These are phyloP conservation scores for Coptotermes formosanus DNA, from an alignment of 1,140 invertebrate genomes.

Conservation along the genomic window DNA sequence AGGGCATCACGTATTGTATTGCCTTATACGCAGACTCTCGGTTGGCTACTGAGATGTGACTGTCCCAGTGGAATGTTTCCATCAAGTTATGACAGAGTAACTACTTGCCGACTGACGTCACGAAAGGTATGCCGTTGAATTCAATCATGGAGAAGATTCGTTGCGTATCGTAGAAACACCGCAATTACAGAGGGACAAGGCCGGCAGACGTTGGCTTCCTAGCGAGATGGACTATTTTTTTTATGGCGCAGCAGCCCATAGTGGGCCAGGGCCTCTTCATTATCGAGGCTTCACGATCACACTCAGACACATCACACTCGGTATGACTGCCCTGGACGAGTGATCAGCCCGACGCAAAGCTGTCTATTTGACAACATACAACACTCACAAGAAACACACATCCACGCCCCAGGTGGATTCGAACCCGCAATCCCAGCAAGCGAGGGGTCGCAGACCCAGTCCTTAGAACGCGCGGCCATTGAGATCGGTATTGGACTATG, in stretches of 20 bases:
- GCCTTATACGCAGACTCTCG: neutral
- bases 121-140: neutral
- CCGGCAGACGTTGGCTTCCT: neutral
- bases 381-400: no score
- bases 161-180: neutral
- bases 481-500: no score
- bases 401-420: no score
- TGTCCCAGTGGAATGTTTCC: constrained; percentile 14
- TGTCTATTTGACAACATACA: no score
- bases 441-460: no score
- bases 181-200: neutral
- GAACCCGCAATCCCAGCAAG: no score
- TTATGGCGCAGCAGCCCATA: neutral
- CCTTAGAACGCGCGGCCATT: no score
- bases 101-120: neutral
- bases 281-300: no score
- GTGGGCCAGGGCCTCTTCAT: no score
- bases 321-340: no score
- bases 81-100: neutral
- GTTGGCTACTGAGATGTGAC: neutral
- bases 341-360: no score
- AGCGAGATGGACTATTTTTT: neutral
- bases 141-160: neutral
- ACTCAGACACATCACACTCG: no score
- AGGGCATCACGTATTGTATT: constrained; percentile 10